phyloP scores from a whole-genome alignment of 2,797 vertebrate genomes.

The Acipenser oxyrinchus region DNA sequence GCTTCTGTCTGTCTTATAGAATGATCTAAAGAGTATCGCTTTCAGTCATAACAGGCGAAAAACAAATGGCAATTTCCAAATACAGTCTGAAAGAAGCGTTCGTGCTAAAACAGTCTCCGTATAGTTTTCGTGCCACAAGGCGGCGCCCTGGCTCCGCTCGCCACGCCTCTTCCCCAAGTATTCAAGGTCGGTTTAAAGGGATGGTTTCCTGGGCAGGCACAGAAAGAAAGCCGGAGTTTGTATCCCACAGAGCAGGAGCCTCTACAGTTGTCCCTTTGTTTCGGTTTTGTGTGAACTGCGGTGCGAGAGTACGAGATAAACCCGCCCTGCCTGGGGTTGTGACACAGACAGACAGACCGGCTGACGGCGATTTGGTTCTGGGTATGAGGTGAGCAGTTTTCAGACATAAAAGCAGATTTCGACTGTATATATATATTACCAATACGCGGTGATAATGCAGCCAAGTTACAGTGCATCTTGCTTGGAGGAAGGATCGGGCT shows the following conservation, averaged over 20 bases:
- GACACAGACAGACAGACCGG: background rate
- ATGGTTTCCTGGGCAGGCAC: constrained; percentile 12
- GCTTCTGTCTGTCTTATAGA: too few species aligned
- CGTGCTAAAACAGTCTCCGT: too few species aligned
- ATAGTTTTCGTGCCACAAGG: background rate
- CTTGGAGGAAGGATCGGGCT: too few species aligned
- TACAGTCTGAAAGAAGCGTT: too few species aligned
- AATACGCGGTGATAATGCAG: too few species aligned
- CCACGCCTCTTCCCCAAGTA: constrained; percentile 11
- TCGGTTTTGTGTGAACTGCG: background rate
- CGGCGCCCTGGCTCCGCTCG: constrained; percentile 1
- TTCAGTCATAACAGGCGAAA: too few species aligned
- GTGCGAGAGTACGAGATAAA: background rate
- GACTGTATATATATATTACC: too few species aligned
- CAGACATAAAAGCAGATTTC: background rate
- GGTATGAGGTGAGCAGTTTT: background rate
- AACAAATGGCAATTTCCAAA: too few species aligned
- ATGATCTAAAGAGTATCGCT: too few species aligned
- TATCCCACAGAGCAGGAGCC: background rate
- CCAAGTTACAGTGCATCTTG: too few species aligned
- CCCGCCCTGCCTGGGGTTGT: background rate
- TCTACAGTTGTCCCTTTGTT: constrained; percentile 1
- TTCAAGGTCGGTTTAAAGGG: background rate
- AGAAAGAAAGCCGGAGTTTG: background rate
- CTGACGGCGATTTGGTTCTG: background rate